These are phyloP conservation scores for Caenorhabditis drosophilae DNA, from an alignment of 2,888 invertebrate species.

Conservation along the genomic window DNA sequence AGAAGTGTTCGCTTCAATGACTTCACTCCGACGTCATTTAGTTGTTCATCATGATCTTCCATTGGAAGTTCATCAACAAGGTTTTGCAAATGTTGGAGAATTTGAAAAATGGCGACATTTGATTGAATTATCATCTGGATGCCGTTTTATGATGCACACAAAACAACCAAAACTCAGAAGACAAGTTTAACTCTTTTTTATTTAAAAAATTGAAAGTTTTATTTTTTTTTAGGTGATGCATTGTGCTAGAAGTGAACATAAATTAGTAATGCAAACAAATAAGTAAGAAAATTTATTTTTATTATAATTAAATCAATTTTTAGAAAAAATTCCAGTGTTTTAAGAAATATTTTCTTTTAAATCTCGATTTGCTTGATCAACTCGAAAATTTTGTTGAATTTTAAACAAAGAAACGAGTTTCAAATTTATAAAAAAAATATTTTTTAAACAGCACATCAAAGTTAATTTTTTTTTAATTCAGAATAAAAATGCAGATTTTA, in stretches of 20 bases:
- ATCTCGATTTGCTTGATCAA: too few relatives aligned
- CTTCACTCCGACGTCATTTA: conserved; percentile 37
- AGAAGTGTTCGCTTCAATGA: conserved; percentile 42
- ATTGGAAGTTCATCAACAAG: conserved; percentile 45
- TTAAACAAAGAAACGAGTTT: too few relatives aligned
- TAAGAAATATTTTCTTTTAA: too few relatives aligned
- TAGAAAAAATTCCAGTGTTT: too few relatives aligned
- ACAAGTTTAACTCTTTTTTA: conserved; percentile 12
- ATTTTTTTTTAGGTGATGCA: conserved; percentile 26
- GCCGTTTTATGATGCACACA: conserved; percentile 44
- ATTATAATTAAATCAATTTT: not conserved
- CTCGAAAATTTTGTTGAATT: too few relatives aligned
- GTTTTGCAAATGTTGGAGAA: conserved; percentile 42
- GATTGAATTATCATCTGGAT: conserved; percentile 31
- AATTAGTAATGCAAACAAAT: conserved; percentile 41
- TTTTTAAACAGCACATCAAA: too few relatives aligned
- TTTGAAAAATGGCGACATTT: conserved; percentile 44
- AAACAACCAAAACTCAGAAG: conserved; percentile 44
- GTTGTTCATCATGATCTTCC: conserved; percentile 26
- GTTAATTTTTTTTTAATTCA: too few relatives aligned
- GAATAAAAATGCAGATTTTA: too few relatives aligned
- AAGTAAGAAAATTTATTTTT: conserved; percentile 15
- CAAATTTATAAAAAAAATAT: too few relatives aligned
- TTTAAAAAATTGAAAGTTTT: not conserved
- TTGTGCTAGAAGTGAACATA: conserved; percentile 48